Evolutionary conservation across 2,888 invertebrate species (phyloP).

Genomic region (Trypoxylon attenuatum): DNA sequence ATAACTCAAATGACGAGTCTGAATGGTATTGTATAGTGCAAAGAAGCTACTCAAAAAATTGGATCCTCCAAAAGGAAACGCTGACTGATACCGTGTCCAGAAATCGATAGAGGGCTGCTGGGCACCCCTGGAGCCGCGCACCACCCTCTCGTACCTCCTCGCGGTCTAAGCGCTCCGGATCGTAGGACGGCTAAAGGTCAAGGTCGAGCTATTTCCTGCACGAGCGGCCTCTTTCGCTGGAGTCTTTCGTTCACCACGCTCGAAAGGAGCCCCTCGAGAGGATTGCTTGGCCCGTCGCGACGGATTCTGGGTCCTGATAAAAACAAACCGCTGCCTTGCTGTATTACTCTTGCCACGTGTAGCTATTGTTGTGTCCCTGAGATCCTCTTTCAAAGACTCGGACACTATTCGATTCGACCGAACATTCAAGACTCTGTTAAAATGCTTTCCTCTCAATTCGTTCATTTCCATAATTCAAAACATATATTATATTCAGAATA

Average conservation of each 20-base stretch:
- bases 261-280: neutral
- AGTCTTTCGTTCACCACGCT: slow-evolving; percentile 39
- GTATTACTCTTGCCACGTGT: no score
- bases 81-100: slow-evolving; percentile 5
- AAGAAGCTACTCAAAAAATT: slow-evolving; percentile 34
- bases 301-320: no score
- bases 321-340: no score
- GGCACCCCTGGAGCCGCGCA: slow-evolving; percentile 10
- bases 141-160: slow-evolving; percentile 36
- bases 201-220: slow-evolving; percentile 70
- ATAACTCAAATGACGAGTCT: no score
- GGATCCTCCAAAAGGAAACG: slow-evolving; percentile 22
- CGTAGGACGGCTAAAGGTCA: slow-evolving; percentile 65
- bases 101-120: slow-evolving; percentile 47
- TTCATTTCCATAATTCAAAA: no score
- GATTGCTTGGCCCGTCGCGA: neutral
- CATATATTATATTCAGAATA: no score
- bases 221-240: slow-evolving; percentile 60
- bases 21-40: no score
- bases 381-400: no score
- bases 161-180: slow-evolving; percentile 57
- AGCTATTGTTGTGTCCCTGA: no score
- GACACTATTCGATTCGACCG: no score
- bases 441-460: no score
- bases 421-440: no score